Conservation (phyloP, 2,888 invertebrate species). For the Papilio protenor region DNA sequence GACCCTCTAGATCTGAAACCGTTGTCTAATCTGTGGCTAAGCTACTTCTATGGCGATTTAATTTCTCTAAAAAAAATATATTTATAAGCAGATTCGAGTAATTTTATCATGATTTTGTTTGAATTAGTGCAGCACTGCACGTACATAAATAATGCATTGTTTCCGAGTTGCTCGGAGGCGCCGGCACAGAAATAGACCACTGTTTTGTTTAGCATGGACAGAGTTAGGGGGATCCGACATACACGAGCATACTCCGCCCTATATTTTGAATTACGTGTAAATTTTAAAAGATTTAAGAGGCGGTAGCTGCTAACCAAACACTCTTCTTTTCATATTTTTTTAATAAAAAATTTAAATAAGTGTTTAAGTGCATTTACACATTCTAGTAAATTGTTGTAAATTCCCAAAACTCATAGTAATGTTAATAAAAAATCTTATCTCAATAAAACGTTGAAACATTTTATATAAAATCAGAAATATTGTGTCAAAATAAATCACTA, state of each 20-base stretch:
- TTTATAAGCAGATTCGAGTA: too few species aligned
- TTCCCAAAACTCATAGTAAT: too few species aligned
- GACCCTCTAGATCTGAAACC: background rate
- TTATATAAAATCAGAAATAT: background rate
- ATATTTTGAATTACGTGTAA: slow-evolving; percentile 19
- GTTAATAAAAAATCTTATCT: too few species aligned
- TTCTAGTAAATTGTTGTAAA: too few species aligned
- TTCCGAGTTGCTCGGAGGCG: slow-evolving; percentile 31
- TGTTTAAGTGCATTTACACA: background rate
- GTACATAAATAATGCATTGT: slow-evolving; percentile 36
- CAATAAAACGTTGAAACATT: too few species aligned
- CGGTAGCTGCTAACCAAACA: background rate
- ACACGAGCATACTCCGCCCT: background rate
- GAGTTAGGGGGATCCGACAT: slow-evolving; percentile 26
- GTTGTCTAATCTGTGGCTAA: background rate
- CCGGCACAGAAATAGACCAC: slow-evolving; percentile 36
- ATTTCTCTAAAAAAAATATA: background rate
- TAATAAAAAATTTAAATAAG: background rate
- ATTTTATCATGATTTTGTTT: slow-evolving; percentile 5
- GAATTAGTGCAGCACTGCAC: slow-evolving; percentile 8
- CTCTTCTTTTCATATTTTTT: background rate
- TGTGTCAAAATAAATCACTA: too few species aligned
- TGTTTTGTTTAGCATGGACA: slow-evolving; percentile 39
- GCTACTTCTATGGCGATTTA: background rate
- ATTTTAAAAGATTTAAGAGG: background rate